A percentile compares a stretch with the other conserved stretches of the same genome.
Conservation (phyloP, 2,113 vertebrate genomes). For the Donacobius atricapilla region DNA sequence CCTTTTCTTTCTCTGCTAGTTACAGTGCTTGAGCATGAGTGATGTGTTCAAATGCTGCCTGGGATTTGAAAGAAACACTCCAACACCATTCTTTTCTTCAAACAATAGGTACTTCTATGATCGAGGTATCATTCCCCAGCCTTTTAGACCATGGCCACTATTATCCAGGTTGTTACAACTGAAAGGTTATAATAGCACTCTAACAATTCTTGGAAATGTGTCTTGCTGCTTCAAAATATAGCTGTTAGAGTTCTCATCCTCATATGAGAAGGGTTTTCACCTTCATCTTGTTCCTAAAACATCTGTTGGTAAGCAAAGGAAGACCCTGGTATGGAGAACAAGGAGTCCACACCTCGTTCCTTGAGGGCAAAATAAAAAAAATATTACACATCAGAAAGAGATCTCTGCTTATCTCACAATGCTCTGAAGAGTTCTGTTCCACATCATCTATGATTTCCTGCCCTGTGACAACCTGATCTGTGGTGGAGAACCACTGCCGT, state of each 20-base stretch:
- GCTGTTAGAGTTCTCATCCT: background rate
- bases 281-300: background rate
- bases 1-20: constrained; percentile 51
- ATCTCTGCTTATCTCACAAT: background rate
- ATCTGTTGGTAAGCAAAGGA: constrained; percentile 20
- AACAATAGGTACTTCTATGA: constrained; percentile 55
- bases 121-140: background rate
- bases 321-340: background rate
- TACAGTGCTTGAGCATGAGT: constrained; percentile 38
- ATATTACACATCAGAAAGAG: background rate
- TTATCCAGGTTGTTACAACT: constrained; percentile 50
- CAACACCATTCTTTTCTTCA: constrained; percentile 55
- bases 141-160: constrained; percentile 31
- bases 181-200: constrained; percentile 36
- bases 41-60: constrained; percentile 58
- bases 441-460: background rate
- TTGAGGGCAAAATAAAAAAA: background rate
- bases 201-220: constrained; percentile 37
- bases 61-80: constrained; percentile 56
- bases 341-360: background rate
- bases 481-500: background rate
- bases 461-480: background rate
- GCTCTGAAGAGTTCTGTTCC: background rate
- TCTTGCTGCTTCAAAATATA: background rate
- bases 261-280: background rate